Evolutionary conservation across 2,888 invertebrate species (phyloP).

Genomic region (Sarcophaga subvicina): DNA sequence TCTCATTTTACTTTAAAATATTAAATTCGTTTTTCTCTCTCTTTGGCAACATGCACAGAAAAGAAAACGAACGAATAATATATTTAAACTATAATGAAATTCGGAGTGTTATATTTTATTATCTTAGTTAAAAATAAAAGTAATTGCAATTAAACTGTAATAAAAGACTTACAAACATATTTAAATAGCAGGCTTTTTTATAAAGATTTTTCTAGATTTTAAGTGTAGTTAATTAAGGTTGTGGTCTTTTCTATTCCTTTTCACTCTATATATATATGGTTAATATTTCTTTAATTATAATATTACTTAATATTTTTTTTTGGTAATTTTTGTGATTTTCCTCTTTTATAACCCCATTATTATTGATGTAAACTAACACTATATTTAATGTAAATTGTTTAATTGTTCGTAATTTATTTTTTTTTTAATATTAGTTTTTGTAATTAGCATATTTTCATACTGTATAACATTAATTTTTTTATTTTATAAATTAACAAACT

Average conservation of each 20-base stretch:
- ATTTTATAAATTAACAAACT: slow-evolving; percentile 54
- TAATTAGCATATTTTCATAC: slow-evolving; percentile 1
- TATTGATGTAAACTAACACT: slow-evolving; percentile 44
- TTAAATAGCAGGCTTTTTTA: slow-evolving; percentile 26
- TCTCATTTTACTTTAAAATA: slow-evolving; percentile 50
- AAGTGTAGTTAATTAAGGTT: slow-evolving; percentile 54
- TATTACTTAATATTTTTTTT: slow-evolving; percentile 29
- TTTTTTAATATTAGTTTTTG: not conserved
- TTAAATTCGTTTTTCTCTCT: slow-evolving; percentile 46
- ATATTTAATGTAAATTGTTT: slow-evolving; percentile 49
- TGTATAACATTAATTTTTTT: slow-evolving; percentile 26
- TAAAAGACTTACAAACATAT: slow-evolving; percentile 28
- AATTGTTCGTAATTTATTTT: slow-evolving; percentile 1
- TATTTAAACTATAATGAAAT: slow-evolving; percentile 73
- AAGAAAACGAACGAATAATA: slow-evolving; percentile 26
- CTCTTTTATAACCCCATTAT: slow-evolving; percentile 55
- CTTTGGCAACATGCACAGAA: slow-evolving; percentile 40
- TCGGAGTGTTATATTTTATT: slow-evolving; percentile 75
- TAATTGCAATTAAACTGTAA: slow-evolving; percentile 19
- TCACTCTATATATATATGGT: slow-evolving; percentile 39
- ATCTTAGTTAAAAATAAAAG: slow-evolving; percentile 29
- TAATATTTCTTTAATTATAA: slow-evolving; percentile 11
- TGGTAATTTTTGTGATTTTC: slow-evolving; percentile 55
- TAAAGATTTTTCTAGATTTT: slow-evolving; percentile 12
- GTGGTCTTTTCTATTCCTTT: slow-evolving; percentile 39